These are phyloP conservation scores for Bradypodion ventrale DNA, from an alignment of 2,797 vertebrate genomes.

Conservation along the genomic window DNA sequence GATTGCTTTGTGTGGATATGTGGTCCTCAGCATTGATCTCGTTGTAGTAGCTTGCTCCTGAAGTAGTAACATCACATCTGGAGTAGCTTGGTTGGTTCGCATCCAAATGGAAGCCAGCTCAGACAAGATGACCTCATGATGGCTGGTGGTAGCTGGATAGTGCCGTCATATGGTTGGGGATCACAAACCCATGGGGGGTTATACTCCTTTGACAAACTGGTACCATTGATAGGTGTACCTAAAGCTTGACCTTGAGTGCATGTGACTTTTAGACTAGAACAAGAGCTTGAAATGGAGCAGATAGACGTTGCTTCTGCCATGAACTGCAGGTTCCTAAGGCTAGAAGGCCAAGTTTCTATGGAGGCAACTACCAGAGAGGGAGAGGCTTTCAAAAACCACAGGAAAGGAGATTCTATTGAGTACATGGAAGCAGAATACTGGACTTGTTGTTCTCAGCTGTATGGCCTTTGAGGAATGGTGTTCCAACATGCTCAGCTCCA, in stretches of 20 bases:
- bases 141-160: no score
- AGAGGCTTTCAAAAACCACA: no score
- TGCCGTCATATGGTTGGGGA: no score
- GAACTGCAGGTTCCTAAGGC: no score
- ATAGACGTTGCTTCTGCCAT: neutral
- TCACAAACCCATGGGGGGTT: neutral
- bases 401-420: no score
- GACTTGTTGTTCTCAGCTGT: no score
- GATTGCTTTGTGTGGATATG: neutral
- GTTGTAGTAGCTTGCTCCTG: neutral
- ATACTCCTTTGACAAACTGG: neutral
- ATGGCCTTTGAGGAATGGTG: neutral
- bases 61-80: neutral
- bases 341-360: neutral
- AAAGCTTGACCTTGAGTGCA: neutral
- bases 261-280: neutral
- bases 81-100: neutral
- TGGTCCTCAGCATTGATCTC: neutral
- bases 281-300: neutral
- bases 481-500: neutral
- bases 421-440: no score
- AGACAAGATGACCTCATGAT: no score
- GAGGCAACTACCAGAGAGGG: neutral
- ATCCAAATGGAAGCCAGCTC: neutral
- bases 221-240: neutral